phyloP scores from a whole-genome alignment of 2,113 vertebrate species.

The Perca fluviatilis region DNA sequence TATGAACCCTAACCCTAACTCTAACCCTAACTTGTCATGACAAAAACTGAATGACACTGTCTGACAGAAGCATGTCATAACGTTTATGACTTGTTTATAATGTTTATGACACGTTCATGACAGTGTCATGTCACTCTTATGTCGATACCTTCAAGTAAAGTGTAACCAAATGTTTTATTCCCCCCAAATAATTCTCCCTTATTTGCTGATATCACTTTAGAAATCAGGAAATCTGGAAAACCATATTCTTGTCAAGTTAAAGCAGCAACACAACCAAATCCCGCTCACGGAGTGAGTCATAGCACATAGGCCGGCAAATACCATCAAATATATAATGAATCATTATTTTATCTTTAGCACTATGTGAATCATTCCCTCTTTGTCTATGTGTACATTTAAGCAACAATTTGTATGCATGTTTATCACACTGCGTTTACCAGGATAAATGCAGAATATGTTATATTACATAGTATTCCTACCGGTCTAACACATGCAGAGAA shows the following conservation, averaged over 20 bases:
- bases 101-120: no score
- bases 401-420: neutral
- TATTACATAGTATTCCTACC: neutral
- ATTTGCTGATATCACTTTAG: neutral
- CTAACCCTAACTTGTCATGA: no score
- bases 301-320: neutral
- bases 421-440: conserved; percentile 8
- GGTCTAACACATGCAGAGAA: conserved; percentile 11
- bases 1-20: no score
- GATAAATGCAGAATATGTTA: conserved; percentile 4
- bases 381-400: conserved; percentile 9
- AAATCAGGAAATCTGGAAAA: neutral
- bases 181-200: neutral
- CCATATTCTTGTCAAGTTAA: conserved; percentile 33
- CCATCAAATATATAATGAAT: conserved; percentile 23
- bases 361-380: conserved; percentile 7
- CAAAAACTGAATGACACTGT: no score
- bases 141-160: no score
- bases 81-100: no score
- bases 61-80: no score
- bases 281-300: conserved; percentile 26
- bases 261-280: conserved; percentile 8
- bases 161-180: neutral
- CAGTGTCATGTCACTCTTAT: no score
- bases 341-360: conserved; percentile 17